Conservation (phyloP, 2,888 invertebrate genomes). For the Polydrusus tereticollis region DNA sequence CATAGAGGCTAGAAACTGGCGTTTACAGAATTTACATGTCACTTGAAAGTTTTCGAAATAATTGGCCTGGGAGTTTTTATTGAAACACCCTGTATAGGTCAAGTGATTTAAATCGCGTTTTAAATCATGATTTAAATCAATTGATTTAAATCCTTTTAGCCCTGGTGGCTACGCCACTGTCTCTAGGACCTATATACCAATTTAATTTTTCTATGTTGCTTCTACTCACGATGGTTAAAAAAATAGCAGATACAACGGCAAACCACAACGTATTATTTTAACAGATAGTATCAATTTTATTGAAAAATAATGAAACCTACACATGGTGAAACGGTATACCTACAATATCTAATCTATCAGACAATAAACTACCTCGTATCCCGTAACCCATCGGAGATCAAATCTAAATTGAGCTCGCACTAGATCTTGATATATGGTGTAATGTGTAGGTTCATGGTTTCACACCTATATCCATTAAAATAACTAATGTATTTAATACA, state of each 20-base stretch:
- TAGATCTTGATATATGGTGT: not conserved
- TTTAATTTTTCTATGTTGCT: no score
- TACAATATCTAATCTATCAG: constrained; percentile 39
- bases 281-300: constrained; percentile 20
- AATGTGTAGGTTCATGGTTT: constrained; percentile 19
- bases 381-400: constrained; percentile 33
- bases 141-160: no score
- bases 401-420: constrained; percentile 32
- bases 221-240: not conserved
- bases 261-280: not conserved
- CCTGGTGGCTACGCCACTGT: no score
- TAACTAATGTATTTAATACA: no score
- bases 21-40: no score
- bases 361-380: constrained; percentile 35
- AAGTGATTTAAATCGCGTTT: no score
- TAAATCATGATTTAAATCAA: no score
- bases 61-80: no score
- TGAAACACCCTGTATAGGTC: no score
- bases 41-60: no score
- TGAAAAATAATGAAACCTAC: constrained; percentile 31
- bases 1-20: no score
- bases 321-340: constrained; percentile 32
- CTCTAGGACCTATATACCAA: no score
- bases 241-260: not conserved
- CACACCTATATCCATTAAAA: not conserved